Evolutionary conservation across 2,888 invertebrate genomes (phyloP), one percentile per base, ranked within the genome.

Genomic region (Bellardia bayeri): DNA sequence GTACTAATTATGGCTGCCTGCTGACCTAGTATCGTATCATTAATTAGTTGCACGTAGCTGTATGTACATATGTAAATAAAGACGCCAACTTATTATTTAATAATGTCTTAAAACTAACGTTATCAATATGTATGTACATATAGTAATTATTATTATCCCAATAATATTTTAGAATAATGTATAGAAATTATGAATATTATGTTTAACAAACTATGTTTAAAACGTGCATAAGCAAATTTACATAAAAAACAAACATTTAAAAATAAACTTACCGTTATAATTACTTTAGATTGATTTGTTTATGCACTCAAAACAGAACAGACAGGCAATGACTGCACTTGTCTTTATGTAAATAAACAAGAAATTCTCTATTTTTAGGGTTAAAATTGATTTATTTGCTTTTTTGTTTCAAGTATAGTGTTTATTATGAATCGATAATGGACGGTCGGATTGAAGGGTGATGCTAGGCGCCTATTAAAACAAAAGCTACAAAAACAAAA

Each of bases 321-420:
- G 51, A 33, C 42, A 64, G 71, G 40, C 49, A 72, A 63, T 58
- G 71, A 5, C 11, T 51, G 72, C 64, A 72, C 64, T 84, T 84
- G 71, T 45, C 37, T 42, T 85, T 76, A 74, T 68, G 58, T 80
- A 84, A 79, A 84, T 58, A 84, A 74, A 84, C 30, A 66, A 23
- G 33, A 16, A 37, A 11, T 23, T n/a, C 7, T 49, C 5, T 75
- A 42, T n/a, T 75, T 64, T 54, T 23, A 23, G 37, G 8, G 49
- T 8, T 68, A 75, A 40, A 71, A 71, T 63, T 63, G 69, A 63
- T 71, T 64, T 79, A 49, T 37, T 76, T 72, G 7, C 33, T 30
- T 54, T 68, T 66, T 66, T 42, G 40, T 68, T 74, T 72, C 7
- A 49, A 54, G 16, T 33, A 33, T 45, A 2, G 8, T 61, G 61